These are phyloP conservation scores for Bucorvus abyssinicus DNA, from an alignment of 2,797 vertebrate species.

Conservation along the genomic window DNA sequence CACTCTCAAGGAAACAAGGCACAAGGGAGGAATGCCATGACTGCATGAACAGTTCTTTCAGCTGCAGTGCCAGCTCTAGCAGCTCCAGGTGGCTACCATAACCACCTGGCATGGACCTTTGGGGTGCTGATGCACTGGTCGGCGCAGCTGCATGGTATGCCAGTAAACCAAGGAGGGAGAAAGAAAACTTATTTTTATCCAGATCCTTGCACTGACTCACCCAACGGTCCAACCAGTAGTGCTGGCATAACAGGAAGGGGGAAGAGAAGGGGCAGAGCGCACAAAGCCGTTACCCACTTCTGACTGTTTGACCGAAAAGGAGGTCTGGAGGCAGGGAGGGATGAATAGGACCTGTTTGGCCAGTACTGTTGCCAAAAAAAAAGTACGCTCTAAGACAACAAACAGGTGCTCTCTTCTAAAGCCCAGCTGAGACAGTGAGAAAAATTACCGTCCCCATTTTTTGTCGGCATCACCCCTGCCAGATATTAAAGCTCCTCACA, in stretches of 20 bases:
- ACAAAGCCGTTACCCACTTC: background rate
- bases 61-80: background rate
- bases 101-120: background rate
- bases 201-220: slow-evolving; percentile 52
- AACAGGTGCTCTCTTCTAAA: background rate
- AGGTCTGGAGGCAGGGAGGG: background rate
- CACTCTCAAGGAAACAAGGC: background rate
- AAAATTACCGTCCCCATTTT: background rate
- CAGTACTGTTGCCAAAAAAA: background rate
- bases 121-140: background rate
- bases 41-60: background rate
- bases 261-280: slow-evolving; percentile 22
- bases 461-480: background rate
- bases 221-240: slow-evolving; percentile 37
- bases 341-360: background rate
- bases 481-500: background rate
- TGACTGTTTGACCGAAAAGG: slow-evolving; percentile 11
- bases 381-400: background rate
- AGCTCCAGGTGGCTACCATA: background rate
- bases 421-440: background rate
- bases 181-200: slow-evolving; percentile 47
- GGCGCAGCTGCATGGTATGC: background rate
- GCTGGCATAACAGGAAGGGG: slow-evolving; percentile 59
- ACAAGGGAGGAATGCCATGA: background rate
- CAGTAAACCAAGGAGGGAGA: background rate